Evolutionary conservation across 2,797 vertebrate genomes (phyloP).

Genomic region (Lemur catta): DNA sequence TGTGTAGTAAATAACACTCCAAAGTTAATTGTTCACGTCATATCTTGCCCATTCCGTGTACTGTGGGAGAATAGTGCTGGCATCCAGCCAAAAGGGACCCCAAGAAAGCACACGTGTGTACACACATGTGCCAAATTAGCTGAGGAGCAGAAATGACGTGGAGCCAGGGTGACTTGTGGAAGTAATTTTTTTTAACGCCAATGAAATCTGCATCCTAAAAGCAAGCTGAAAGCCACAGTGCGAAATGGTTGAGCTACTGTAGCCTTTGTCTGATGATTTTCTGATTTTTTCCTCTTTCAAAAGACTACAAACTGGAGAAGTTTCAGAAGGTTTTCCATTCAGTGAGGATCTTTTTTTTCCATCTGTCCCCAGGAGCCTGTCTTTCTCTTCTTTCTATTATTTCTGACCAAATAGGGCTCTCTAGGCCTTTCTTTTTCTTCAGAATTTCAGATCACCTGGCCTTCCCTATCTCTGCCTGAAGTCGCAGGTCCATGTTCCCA

Average conservation of each 20-base stretch:
- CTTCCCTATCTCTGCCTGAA: background rate
- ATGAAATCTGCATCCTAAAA: background rate
- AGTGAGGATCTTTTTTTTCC: background rate
- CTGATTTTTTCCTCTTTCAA: background rate
- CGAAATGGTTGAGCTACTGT: background rate
- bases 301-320: background rate
- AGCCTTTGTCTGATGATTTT: background rate
- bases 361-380: background rate
- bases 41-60: background rate
- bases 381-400: background rate
- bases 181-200: background rate
- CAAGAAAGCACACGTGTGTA: too few relatives aligned
- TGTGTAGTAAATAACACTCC: background rate
- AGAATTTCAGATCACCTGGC: background rate
- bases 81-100: background rate
- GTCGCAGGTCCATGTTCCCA: accelerated
- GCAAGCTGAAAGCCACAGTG: background rate
- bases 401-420: background rate
- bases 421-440: background rate
- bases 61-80: background rate
- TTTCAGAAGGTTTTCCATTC: background rate
- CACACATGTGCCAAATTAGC: background rate
- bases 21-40: background rate
- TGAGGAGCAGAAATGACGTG: background rate
- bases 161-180: background rate